phyloP scores from a whole-genome alignment of 2,888 invertebrate genomes.

The Metalampra italica region DNA sequence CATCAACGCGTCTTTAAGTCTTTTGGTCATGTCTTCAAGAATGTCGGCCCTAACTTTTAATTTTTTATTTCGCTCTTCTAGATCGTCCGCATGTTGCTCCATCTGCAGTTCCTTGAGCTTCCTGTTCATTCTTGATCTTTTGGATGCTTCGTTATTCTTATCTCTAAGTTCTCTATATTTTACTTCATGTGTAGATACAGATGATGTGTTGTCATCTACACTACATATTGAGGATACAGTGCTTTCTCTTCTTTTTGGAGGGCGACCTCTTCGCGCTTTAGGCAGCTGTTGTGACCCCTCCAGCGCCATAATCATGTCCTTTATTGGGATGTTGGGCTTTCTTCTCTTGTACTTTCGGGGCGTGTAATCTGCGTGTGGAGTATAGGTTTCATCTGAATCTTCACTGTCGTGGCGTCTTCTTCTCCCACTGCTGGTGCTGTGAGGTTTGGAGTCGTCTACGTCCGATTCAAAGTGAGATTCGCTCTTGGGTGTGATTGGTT shows the following conservation, averaged over 20 bases:
- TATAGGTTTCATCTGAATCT: conserved; percentile 68
- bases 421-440: conserved; percentile 29
- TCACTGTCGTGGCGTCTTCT: conserved; percentile 55
- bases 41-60: conserved; percentile 82
- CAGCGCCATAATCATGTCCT: conserved; percentile 62
- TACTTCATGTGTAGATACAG: conserved; percentile 58
- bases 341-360: conserved; percentile 53
- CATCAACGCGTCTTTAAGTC: conserved; percentile 82
- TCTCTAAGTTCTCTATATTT: conserved; percentile 84
- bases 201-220: conserved; percentile 59
- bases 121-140: conserved; percentile 85
- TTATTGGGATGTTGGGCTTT: conserved; percentile 59
- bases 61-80: conserved; percentile 81
- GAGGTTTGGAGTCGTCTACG: conserved; percentile 45
- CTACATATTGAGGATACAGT: conserved; percentile 65
- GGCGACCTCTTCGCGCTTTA: conserved; percentile 72
- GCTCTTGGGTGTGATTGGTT: conserved; percentile 62
- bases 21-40: conserved; percentile 82
- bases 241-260: conserved; percentile 74
- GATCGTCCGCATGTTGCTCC: conserved; percentile 68
- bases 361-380: conserved; percentile 49
- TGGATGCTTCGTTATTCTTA: conserved; percentile 88
- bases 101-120: conserved; percentile 79
- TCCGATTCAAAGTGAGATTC: conserved; percentile 66
- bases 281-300: conserved; percentile 59